A percentile compares a stretch with the other conserved stretches of the same genome.
phyloP scores from a whole-genome alignment of 2,888 invertebrate genomes.

The Trachelus iudaicus region DNA sequence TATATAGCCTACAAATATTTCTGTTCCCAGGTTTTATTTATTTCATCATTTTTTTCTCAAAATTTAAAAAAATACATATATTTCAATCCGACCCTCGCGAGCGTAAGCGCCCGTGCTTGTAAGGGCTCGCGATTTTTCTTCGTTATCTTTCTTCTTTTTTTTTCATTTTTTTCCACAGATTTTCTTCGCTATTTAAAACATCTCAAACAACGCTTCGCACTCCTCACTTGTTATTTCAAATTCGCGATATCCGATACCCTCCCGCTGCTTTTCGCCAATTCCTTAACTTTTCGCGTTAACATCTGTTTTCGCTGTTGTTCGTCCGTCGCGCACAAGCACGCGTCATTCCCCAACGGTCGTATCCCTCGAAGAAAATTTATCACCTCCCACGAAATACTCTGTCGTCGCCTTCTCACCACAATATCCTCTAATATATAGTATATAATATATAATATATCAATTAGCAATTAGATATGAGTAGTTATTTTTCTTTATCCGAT shows the following conservation, averaged over 20 bases:
- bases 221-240: not conserved
- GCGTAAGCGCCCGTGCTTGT: constrained; percentile 7
- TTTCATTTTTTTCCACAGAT: constrained; percentile 23
- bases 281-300: not conserved
- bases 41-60: constrained; percentile 49
- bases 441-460: constrained; percentile 31
- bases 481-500: constrained; percentile 26
- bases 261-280: not conserved
- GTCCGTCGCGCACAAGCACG: not conserved
- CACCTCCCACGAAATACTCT: not conserved
- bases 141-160: constrained; percentile 28
- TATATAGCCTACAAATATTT: constrained; percentile 54
- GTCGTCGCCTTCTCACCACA: not conserved
- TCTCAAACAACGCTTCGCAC: constrained; percentile 40
- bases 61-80: constrained; percentile 66
- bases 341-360: not conserved
- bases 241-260: not conserved
- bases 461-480: constrained; percentile 50
- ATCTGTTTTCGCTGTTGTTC: not conserved
- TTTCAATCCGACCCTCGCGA: constrained; percentile 51
- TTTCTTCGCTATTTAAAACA: constrained; percentile 38
- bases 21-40: constrained; percentile 50
- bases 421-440: constrained; percentile 23
- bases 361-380: not conserved
- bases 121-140: constrained; percentile 35